Percentiles rank a stretch among this genome's conserved stretches.
Evolutionary conservation across 2,113 vertebrate genomes (phyloP).

Genomic region (Lophius piscatorius): DNA sequence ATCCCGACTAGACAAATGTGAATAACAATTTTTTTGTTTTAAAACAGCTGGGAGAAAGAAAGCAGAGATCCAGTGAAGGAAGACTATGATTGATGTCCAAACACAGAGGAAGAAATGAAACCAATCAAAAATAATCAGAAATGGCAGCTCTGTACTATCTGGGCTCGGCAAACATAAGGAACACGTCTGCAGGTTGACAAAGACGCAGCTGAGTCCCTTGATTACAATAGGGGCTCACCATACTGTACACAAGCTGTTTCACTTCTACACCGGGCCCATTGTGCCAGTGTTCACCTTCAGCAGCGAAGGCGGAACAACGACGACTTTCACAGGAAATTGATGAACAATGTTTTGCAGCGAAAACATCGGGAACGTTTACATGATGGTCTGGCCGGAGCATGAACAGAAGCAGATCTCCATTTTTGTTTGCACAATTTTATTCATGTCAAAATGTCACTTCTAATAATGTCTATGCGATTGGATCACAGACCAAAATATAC

Average conservation of each 20-base stretch:
- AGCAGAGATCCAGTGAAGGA: slow-evolving; percentile 28
- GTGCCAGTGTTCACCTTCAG: slow-evolving; percentile 61
- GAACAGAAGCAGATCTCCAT: slow-evolving; percentile 3
- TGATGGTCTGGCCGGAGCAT: slow-evolving; percentile 19
- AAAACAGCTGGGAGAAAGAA: slow-evolving; percentile 54
- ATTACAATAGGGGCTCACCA: slow-evolving; percentile 47
- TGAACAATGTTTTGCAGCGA: slow-evolving; percentile 45
- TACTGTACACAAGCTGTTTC: slow-evolving; percentile 55
- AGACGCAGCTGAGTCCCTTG: slow-evolving; percentile 59
- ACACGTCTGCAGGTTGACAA: slow-evolving; percentile 57
- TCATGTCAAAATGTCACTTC: too few relatives aligned
- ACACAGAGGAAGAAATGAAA: slow-evolving; percentile 68
- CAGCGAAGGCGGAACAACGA: slow-evolving; percentile 50
- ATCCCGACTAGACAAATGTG: slow-evolving; percentile 2
- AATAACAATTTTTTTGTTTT: slow-evolving; percentile 6
- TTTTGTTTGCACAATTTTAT: too few relatives aligned
- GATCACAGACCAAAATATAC: too few relatives aligned
- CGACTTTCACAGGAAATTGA: slow-evolving; percentile 49
- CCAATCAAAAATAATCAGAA: slow-evolving; percentile 72
- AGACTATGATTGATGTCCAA: slow-evolving; percentile 64
- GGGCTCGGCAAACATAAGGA: slow-evolving; percentile 64
- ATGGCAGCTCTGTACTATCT: slow-evolving; percentile 56
- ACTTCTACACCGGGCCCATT: slow-evolving; percentile 34
- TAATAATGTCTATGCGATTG: too few relatives aligned
- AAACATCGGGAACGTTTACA: slow-evolving; percentile 35